Evolutionary conservation across 2,797 vertebrate genomes (phyloP).

Genomic region (Heliangelus exortis): DNA sequence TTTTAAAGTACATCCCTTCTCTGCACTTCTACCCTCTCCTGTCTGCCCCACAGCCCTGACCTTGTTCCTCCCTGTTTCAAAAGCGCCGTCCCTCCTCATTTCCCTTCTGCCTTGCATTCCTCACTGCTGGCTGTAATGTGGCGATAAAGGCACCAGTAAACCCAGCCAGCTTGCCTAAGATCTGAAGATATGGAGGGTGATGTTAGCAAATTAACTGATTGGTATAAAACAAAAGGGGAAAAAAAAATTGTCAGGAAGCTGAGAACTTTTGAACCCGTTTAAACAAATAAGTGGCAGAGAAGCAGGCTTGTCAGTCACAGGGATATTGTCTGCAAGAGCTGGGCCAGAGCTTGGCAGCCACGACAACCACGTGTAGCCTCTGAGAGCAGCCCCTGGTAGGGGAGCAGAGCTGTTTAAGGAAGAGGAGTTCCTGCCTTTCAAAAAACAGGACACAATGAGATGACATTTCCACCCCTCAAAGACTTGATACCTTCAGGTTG

Average conservation of each 20-base stretch:
- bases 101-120: slow-evolving; percentile 52
- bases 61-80: slow-evolving; percentile 27
- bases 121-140: slow-evolving; percentile 29
- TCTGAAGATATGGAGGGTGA: slow-evolving; percentile 32
- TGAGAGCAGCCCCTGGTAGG: neutral
- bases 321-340: neutral
- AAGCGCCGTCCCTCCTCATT: slow-evolving; percentile 28
- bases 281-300: slow-evolving; percentile 44
- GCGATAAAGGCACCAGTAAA: slow-evolving; percentile 37
- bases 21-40: neutral
- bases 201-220: slow-evolving; percentile 68
- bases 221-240: slow-evolving; percentile 39
- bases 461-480: neutral
- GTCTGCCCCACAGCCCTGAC: neutral
- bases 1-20: slow-evolving; percentile 42
- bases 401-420: neutral
- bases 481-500: neutral
- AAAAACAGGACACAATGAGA: neutral
- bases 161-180: slow-evolving; percentile 55
- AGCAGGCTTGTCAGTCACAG: neutral
- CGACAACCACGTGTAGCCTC: neutral
- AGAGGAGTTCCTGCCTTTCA: neutral
- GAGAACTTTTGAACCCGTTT: slow-evolving; percentile 64
- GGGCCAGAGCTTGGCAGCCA: neutral
- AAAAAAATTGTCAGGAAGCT: slow-evolving; percentile 21